phyloP scores from a whole-genome alignment of 2,797 vertebrate species.

The Setipinna tenuifilis region DNA sequence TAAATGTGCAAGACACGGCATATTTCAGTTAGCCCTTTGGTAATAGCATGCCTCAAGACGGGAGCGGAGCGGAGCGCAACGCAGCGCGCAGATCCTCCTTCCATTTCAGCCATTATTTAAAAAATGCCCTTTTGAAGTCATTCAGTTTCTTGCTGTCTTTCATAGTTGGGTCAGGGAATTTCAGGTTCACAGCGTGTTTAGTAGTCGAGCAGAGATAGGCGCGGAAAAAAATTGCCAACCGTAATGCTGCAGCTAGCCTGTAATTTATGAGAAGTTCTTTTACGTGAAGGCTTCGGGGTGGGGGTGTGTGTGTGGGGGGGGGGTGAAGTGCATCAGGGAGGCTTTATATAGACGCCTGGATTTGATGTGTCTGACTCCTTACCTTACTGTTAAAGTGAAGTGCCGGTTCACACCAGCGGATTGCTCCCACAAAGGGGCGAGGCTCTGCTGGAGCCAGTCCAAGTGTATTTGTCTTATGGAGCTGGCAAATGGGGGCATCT shows the following conservation, averaged over 20 bases:
- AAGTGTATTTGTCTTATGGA: background rate
- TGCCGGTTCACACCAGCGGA: slow-evolving; percentile 32
- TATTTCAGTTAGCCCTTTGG: slow-evolving; percentile 7
- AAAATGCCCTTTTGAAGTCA: slow-evolving; percentile 41
- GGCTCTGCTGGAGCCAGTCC: background rate
- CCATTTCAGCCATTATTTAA: slow-evolving; percentile 8
- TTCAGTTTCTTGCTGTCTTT: slow-evolving; percentile 38
- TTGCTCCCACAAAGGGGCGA: background rate
- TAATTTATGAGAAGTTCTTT: slow-evolving; percentile 49
- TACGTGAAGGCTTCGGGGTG: slow-evolving; percentile 35
- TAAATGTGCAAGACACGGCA: slow-evolving; percentile 26
- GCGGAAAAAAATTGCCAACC: slow-evolving; percentile 47
- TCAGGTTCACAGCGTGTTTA: slow-evolving; percentile 23
- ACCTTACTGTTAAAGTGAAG: slow-evolving; percentile 39
- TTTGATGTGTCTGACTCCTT: slow-evolving; percentile 39
- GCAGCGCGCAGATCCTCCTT: slow-evolving; percentile 18
- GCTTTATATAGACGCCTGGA: slow-evolving; percentile 31
- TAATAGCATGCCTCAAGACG: slow-evolving; percentile 38
- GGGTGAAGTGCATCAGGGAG: slow-evolving; percentile 48
- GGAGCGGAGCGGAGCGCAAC: background rate
- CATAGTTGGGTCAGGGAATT: slow-evolving; percentile 34
- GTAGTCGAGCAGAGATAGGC: slow-evolving; percentile 12
- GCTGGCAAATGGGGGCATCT: background rate
- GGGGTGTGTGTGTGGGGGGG: too few species aligned
- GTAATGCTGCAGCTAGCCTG: slow-evolving; percentile 42